phyloP scores from a whole-genome alignment of 2,888 invertebrate genomes.

The Eupithecia inturbata region DNA sequence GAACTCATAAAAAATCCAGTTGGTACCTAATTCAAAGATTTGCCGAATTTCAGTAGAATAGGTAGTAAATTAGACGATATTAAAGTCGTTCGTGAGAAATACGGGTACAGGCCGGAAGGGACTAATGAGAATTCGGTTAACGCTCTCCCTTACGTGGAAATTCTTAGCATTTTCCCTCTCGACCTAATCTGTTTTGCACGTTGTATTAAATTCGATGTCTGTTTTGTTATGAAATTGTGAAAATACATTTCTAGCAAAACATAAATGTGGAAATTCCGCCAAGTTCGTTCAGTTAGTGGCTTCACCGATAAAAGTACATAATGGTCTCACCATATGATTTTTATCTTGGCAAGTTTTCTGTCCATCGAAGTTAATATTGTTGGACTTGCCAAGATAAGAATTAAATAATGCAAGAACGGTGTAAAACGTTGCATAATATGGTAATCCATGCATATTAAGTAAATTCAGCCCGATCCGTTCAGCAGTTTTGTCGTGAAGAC shows the following conservation, averaged over 20 bases:
- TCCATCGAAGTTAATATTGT: not conserved
- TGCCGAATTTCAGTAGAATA: conserved; percentile 4
- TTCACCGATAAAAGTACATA: too few relatives aligned
- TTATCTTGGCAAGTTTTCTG: not conserved
- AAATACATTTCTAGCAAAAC: not conserved
- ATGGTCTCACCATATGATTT: too few relatives aligned
- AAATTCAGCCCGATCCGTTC: not conserved
- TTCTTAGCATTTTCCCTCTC: conserved; percentile 9
- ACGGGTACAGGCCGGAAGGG: conserved; percentile 21
- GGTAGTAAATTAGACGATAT: conserved; percentile 25
- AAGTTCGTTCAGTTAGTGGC: not conserved
- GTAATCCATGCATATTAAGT: too few relatives aligned
- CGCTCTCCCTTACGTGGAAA: conserved; percentile 20
- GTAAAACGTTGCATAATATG: not conserved
- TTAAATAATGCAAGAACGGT: not conserved
- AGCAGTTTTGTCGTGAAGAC: not conserved
- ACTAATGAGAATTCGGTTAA: conserved; percentile 24
- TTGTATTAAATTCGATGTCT: conserved; percentile 1
- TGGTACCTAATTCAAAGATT: not conserved
- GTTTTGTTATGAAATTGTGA: not conserved
- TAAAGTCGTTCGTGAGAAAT: conserved; percentile 30
- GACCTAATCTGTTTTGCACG: conserved; percentile 4
- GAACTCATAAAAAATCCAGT: not conserved
- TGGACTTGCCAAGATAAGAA: not conserved
- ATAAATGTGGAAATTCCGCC: not conserved